Conservation (phyloP, 2,797 vertebrate species). For the Synanceia verrucosa region DNA sequence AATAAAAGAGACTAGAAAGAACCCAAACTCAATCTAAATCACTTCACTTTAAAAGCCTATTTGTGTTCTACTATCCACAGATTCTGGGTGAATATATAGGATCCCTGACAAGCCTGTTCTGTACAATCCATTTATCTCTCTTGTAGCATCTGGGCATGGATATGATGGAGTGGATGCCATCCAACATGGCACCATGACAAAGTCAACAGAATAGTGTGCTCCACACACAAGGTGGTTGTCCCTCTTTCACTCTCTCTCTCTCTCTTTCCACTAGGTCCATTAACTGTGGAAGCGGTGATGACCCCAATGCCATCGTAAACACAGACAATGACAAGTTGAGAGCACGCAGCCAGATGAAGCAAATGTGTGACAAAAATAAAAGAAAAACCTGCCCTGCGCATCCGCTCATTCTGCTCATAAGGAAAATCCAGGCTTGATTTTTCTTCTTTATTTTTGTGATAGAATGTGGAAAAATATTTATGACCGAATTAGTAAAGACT, state of each 20-base stretch:
- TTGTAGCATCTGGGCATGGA: slow-evolving; percentile 77
- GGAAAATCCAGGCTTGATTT: neutral
- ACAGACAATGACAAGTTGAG: slow-evolving; percentile 41
- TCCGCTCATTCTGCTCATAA: slow-evolving; percentile 29
- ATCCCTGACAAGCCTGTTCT: slow-evolving; percentile 72
- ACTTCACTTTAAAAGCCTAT: slow-evolving; percentile 73
- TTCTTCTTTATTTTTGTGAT: slow-evolving; percentile 19
- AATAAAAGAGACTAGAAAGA: slow-evolving; percentile 64
- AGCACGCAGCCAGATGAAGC: slow-evolving; percentile 26
- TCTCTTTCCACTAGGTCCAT: slow-evolving; percentile 42
- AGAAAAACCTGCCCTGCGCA: neutral
- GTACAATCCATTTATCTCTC: slow-evolving; percentile 78
- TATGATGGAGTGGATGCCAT: slow-evolving; percentile 74
- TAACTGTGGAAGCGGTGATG: slow-evolving; percentile 40
- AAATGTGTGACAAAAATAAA: slow-evolving; percentile 12
- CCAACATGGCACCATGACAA: slow-evolving; percentile 78
- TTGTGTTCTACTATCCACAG: slow-evolving; percentile 68
- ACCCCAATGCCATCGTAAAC: slow-evolving; percentile 58
- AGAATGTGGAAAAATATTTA: slow-evolving; percentile 37
- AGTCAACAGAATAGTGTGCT: slow-evolving; percentile 73
- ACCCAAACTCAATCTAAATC: slow-evolving; percentile 60
- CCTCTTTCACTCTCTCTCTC: slow-evolving; percentile 25
- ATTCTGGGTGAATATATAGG: slow-evolving; percentile 69
- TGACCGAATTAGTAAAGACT: slow-evolving; percentile 44
- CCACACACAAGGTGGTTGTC: slow-evolving; percentile 63